These are phyloP conservation scores for Benthosema pterotum DNA, from an alignment of 2,797 vertebrate species.

Conservation along the genomic window DNA sequence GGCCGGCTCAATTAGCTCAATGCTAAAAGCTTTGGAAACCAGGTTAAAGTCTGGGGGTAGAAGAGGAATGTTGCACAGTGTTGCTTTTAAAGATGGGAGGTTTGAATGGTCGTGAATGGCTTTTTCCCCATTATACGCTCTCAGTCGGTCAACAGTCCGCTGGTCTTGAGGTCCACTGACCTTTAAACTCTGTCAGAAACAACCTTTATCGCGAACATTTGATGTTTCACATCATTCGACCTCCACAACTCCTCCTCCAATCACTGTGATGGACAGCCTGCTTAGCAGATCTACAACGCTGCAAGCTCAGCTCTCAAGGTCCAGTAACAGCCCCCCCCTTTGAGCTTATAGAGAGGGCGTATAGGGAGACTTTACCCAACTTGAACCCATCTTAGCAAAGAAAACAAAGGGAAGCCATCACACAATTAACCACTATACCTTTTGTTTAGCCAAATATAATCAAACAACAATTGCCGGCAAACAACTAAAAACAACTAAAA, in stretches of 20 bases:
- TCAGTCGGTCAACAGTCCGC: conserved; percentile 34
- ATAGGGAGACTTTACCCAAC: no score
- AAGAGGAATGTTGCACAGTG: no score
- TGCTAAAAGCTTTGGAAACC: no score
- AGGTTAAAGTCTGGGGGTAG: no score
- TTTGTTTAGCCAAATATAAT: neutral
- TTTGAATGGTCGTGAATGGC: no score
- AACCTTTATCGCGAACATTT: conserved; percentile 52
- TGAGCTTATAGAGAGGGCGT: no score
- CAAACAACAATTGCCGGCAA: no score
- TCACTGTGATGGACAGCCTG: conserved; percentile 31
- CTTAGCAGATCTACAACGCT: conserved; percentile 9
- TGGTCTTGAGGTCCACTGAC: conserved; percentile 6
- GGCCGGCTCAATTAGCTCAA: no score
- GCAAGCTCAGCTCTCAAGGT: neutral
- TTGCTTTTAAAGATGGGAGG: no score
- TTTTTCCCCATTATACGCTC: neutral
- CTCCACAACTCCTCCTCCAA: conserved; percentile 19
- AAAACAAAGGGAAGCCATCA: neutral
- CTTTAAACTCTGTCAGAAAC: conserved; percentile 26
- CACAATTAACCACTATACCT: neutral
- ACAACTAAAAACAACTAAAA: no score
- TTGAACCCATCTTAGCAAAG: neutral
- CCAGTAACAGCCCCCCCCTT: no score
- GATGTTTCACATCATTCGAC: conserved; percentile 2